These are phyloP conservation scores for Drosophila imparisetae DNA, from an alignment of 2,888 invertebrate species.

Conservation along the genomic window DNA sequence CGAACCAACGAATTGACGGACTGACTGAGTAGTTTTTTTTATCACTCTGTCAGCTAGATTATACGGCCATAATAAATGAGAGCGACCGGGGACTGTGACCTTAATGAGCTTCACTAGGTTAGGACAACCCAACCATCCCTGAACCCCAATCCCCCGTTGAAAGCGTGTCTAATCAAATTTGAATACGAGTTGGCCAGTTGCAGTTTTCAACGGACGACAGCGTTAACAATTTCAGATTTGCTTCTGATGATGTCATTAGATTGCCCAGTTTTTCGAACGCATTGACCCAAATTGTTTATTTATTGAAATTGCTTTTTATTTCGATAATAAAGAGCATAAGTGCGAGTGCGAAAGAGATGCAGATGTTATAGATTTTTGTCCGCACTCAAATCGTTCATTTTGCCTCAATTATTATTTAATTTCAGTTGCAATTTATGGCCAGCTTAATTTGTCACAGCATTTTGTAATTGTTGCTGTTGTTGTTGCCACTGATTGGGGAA, in stretches of 20 bases:
- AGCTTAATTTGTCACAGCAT: constrained; percentile 65
- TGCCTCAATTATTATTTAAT: constrained; percentile 72
- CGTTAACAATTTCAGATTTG: constrained; percentile 40
- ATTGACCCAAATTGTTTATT: constrained; percentile 76
- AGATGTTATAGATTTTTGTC: constrained; percentile 30
- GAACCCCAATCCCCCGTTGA: constrained; percentile 9
- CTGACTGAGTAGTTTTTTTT: constrained; percentile 32
- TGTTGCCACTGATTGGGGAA: constrained; percentile 45
- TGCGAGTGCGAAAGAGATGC: neutral
- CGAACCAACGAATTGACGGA: constrained; percentile 5
- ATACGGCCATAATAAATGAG: constrained; percentile 62
- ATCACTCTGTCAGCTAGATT: constrained; percentile 31
- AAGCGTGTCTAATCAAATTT: constrained; percentile 47
- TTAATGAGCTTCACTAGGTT: constrained; percentile 57
- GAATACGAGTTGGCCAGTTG: constrained; percentile 31
- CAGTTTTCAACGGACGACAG: constrained; percentile 39
- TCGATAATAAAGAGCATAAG: constrained; percentile 29
- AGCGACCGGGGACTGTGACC: constrained; percentile 37
- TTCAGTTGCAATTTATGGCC: constrained; percentile 57
- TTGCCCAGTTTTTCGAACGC: constrained; percentile 23
- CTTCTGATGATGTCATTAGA: constrained; percentile 51
- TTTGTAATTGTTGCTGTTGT: constrained; percentile 2
- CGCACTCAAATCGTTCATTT: constrained; percentile 33
- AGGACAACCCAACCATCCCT: constrained; percentile 12
- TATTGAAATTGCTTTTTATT: constrained; percentile 72